A percentile compares a stretch with the other conserved stretches of the same genome.
These are phyloP conservation scores for Labrus mixtus DNA, from an alignment of 2,113 vertebrate species.

Conservation along the genomic window DNA sequence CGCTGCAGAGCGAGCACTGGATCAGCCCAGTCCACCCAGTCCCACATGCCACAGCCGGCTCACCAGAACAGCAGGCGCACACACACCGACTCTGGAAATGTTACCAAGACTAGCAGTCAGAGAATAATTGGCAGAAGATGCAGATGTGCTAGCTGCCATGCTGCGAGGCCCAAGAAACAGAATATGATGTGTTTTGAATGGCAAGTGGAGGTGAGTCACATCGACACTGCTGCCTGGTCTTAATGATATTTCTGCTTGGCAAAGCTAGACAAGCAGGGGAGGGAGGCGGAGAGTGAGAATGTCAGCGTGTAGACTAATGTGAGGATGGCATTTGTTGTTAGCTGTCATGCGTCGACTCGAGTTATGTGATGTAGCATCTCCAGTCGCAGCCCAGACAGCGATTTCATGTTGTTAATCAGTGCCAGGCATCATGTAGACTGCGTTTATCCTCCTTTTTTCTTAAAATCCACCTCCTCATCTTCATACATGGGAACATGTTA, in stretches of 20 bases:
- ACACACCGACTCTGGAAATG: slow-evolving; percentile 15
- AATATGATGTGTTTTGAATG: slow-evolving; percentile 71
- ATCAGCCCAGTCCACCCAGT: slow-evolving; percentile 42
- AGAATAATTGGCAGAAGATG: slow-evolving; percentile 78
- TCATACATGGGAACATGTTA: slow-evolving; percentile 40
- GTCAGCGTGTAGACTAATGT: slow-evolving; percentile 61
- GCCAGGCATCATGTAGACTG: slow-evolving; percentile 14
- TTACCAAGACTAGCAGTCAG: slow-evolving; percentile 47
- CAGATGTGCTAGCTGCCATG: slow-evolving; percentile 67
- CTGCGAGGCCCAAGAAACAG: slow-evolving; percentile 49
- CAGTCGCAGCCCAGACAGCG: slow-evolving; percentile 38
- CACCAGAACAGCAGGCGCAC: slow-evolving; percentile 20
- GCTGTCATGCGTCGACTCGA: slow-evolving; percentile 35
- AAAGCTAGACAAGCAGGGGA: slow-evolving; percentile 51
- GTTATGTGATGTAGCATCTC: slow-evolving; percentile 49
- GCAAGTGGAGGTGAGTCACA: slow-evolving; percentile 80
- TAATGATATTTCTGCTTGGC: slow-evolving; percentile 72
- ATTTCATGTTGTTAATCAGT: slow-evolving; percentile 60
- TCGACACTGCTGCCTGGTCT: slow-evolving; percentile 53
- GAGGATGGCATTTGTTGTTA: slow-evolving; percentile 61
- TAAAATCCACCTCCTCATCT: slow-evolving; percentile 29
- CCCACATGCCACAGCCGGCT: slow-evolving; percentile 50
- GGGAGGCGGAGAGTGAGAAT: slow-evolving; percentile 30
- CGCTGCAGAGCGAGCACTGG: slow-evolving; percentile 5
- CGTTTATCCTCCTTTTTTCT: slow-evolving; percentile 28